Base-by-base conservation (phyloP, 2,888 invertebrate genomes). In the Hypselothyrea guttata region DNA sequence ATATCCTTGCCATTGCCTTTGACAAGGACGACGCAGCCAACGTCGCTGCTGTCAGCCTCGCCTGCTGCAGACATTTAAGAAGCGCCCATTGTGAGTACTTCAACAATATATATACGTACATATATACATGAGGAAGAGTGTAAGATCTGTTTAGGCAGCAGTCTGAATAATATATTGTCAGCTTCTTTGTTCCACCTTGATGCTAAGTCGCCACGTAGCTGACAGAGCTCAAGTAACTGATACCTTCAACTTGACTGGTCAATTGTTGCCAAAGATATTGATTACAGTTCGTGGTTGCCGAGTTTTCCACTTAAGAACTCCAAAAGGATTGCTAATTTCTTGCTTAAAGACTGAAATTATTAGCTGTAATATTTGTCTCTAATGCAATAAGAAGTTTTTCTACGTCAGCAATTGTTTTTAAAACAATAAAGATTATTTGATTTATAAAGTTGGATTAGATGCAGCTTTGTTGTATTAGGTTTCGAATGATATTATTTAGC, bases 41-140 rank as follows among this genome's bases (percentile, higher is more conserved):
- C 71, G 45, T 51, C 51, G 44, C 77, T 76, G 86, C 52, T 70
- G 66, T 3, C 30, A 7, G 22, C 11, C n/a, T 51, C 65, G 81
- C 61, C 81, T 83, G 84, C 63, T 75, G 73, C 73, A 75, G 86
- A 83, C 86, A 86, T 84, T 84, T 82, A 84, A 82, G 75, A 69
- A 82, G 68, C 73, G 71, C 79, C 83, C 79, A 85, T 85, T 83
- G 79, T 84, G 76, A 76, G 76, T 46, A 45, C 81, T 61, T 70
- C 49, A 52, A 35, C 34, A 31, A 41, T 49, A 42, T 48, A 46
- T 37, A 44, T 56, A 57, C 53, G 42, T 52, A 48, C 18, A 42
- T 57, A 44, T 40, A 31, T 41, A 27, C 35, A 49, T 55, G 13
- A 34, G 38, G 15, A 15, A 15, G 37, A 9, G 33, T 5, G 16